A percentile compares a stretch with the other conserved stretches of the same genome.
Evolutionary conservation across 2,888 invertebrate genomes (phyloP).

Genomic region (Drosophila demipolita): DNA sequence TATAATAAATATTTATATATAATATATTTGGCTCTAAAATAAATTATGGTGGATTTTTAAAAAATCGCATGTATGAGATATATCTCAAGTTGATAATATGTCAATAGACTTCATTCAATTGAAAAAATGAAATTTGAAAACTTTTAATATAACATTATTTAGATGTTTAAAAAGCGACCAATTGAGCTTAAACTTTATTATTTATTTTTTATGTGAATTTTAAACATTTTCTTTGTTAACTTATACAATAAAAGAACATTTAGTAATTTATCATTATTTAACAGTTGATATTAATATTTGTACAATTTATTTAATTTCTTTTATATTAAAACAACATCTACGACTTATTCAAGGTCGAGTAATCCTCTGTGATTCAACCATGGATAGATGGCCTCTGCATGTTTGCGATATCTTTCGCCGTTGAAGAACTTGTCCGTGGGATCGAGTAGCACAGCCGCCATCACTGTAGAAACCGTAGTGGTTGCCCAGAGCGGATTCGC

Average conservation of each 20-base stretch:
- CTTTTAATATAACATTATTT: not conserved
- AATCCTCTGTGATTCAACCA: constrained; percentile 73
- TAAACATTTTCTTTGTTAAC: not conserved
- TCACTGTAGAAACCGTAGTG: constrained; percentile 33
- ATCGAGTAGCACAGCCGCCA: constrained; percentile 67
- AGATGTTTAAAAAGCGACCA: not conserved
- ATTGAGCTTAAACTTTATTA: not conserved
- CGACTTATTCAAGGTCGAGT: constrained; percentile 29
- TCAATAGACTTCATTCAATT: not conserved
- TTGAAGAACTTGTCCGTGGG: constrained; percentile 51
- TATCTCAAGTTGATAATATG: not conserved
- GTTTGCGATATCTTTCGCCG: constrained; percentile 60
- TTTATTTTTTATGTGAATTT: not conserved
- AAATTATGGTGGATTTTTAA: not conserved
- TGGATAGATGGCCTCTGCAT: constrained; percentile 64
- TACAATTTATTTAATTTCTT: not conserved
- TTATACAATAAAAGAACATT: not conserved
- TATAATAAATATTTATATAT: not conserved
- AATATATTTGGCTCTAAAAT: not conserved
- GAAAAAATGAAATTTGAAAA: not conserved
- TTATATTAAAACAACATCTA: not conserved
- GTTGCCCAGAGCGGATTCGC: constrained; percentile 36
- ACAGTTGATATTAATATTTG: not conserved
- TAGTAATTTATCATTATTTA: not conserved
- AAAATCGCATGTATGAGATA: not conserved